phyloP scores from a whole-genome alignment of 2,113 vertebrate genomes.

The Rhabdornis inornatus region DNA sequence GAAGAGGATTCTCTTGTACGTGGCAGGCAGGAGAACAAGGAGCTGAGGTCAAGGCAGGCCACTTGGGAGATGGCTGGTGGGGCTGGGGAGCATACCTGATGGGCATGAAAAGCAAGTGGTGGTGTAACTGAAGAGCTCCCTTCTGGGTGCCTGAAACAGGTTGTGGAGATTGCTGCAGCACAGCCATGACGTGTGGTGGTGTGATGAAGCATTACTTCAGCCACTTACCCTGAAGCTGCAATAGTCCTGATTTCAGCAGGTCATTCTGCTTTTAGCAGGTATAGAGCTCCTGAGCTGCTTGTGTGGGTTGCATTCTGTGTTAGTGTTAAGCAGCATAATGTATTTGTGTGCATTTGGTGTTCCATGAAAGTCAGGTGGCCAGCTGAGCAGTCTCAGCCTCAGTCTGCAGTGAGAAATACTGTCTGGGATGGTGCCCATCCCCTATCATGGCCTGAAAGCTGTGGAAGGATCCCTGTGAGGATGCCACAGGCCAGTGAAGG shows the following conservation, averaged over 20 bases:
- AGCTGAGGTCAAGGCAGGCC: not conserved
- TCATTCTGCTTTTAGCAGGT: not conserved
- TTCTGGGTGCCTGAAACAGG: not conserved
- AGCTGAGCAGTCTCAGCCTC: not conserved
- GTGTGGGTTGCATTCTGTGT: not conserved
- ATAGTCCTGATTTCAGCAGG: not conserved
- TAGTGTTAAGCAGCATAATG: not conserved
- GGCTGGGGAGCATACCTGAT: rapidly evolving
- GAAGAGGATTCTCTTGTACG: not conserved
- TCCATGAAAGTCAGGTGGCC: not conserved
- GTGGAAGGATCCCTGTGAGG: not conserved
- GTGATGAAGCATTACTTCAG: not conserved
- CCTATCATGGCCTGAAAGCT: not conserved
- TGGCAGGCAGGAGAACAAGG: not conserved
- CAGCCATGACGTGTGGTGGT: not conserved
- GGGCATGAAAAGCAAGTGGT: not conserved
- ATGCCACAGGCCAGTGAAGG: not conserved
- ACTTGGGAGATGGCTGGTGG: not conserved
- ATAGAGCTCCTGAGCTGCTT: not conserved
- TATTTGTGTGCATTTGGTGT: not conserved
- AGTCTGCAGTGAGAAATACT: not conserved
- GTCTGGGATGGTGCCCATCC: not conserved
- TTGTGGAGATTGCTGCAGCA: not conserved
- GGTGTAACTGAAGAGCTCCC: not conserved
- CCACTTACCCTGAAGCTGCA: not conserved